These are phyloP conservation scores for Cheilosia pagana DNA, from an alignment of 2,888 invertebrate genomes.

Conservation along the genomic window DNA sequence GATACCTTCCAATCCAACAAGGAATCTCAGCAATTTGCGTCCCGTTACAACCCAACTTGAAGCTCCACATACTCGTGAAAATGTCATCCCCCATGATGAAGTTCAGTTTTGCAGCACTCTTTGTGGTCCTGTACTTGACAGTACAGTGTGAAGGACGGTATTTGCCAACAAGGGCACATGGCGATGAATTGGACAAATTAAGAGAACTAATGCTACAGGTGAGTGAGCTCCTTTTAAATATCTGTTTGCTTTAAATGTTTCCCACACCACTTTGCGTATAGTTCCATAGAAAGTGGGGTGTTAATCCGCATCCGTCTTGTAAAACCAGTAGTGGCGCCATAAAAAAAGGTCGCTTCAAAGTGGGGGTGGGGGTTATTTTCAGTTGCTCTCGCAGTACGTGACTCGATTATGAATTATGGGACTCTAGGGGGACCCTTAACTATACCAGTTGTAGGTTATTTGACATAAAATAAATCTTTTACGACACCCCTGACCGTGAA, in stretches of 20 bases:
- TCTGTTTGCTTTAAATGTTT: background rate
- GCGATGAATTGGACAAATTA: conserved; percentile 85
- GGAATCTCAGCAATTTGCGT: conserved; percentile 28
- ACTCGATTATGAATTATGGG: conserved; percentile 44
- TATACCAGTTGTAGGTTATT: conserved; percentile 31
- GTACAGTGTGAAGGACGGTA: conserved; percentile 83
- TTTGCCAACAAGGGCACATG: conserved; percentile 84
- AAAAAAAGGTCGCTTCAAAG: conserved; percentile 27
- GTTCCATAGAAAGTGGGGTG: too few relatives aligned
- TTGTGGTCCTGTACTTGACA: conserved; percentile 75
- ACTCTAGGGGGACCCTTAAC: conserved; percentile 3
- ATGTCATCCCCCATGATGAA: conserved; percentile 76
- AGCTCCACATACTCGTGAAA: conserved; percentile 1
- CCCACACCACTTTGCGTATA: background rate
- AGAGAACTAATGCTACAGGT: conserved; percentile 85
- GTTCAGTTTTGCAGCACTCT: conserved; percentile 75
- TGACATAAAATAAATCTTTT: conserved; percentile 34
- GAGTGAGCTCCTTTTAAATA: conserved; percentile 78
- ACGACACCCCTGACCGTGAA: conserved; percentile 9
- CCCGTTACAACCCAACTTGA: conserved; percentile 37
- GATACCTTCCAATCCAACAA: background rate
- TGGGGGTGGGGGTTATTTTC: conserved; percentile 32
- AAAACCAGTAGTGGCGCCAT: conserved; percentile 19
- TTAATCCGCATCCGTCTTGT: background rate
- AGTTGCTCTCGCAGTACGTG: conserved; percentile 53